Evolutionary conservation across 1,140 invertebrate genomes (phyloP).

Genomic region (Drosophila sechellia): DNA sequence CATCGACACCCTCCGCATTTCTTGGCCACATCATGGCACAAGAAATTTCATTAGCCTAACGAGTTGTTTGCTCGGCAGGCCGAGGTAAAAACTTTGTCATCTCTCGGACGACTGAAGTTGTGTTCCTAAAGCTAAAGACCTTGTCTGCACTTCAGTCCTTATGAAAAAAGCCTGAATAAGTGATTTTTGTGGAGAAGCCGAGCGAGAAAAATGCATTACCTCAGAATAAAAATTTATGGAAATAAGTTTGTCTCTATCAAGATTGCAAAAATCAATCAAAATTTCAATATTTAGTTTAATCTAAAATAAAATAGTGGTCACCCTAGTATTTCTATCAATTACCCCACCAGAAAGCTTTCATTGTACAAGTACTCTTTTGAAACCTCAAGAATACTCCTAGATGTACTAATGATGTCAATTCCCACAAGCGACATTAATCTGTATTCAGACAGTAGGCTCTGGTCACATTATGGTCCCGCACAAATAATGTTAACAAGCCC

Average conservation of each 20-base stretch:
- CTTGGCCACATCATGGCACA: slow-evolving; percentile 14
- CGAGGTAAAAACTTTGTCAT: slow-evolving; percentile 58
- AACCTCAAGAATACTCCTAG: not conserved
- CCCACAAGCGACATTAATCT: slow-evolving; percentile 36
- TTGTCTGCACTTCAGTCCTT: slow-evolving; percentile 13
- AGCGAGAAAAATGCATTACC: slow-evolving; percentile 19
- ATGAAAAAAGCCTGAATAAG: slow-evolving; percentile 17
- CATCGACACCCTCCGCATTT: slow-evolving; percentile 28
- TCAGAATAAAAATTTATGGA: slow-evolving; percentile 5
- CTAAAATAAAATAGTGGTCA: not conserved
- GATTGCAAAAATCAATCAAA: not conserved
- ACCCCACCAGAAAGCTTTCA: not conserved
- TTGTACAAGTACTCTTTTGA: not conserved
- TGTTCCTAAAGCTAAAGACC: slow-evolving; percentile 10
- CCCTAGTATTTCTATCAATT: not conserved
- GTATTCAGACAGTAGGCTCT: slow-evolving; percentile 33
- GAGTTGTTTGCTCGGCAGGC: slow-evolving; percentile 70
- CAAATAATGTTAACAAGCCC: slow-evolving; percentile 79
- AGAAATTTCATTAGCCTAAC: slow-evolving; percentile 79
- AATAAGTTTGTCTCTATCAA: not conserved
- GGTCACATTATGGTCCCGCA: slow-evolving; percentile 51
- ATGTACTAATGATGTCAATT: slow-evolving; percentile 10
- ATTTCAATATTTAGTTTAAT: not conserved
- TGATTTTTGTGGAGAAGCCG: slow-evolving; percentile 18
- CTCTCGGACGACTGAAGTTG: slow-evolving; percentile 45